Evolutionary conservation across 2,113 vertebrate species (phyloP).

Genomic region (Brachyistius frenatus): DNA sequence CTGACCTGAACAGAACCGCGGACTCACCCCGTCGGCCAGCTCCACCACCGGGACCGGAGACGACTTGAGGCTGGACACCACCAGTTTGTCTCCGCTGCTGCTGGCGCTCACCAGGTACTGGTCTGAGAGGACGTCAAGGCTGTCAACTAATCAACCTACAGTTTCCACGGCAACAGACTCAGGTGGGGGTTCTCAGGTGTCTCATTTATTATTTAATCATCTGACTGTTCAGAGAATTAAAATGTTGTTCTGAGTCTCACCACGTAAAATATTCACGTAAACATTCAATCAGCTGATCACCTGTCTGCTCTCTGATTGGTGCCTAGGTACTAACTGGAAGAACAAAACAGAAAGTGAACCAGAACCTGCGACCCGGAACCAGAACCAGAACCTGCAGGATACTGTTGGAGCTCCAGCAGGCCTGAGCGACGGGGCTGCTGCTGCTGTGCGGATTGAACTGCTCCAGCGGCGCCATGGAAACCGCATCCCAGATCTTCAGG

Average conservation of each 20-base stretch:
- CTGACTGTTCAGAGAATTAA: too few species aligned
- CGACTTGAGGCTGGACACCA: constrained; percentile 92
- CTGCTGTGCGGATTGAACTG: constrained; percentile 92
- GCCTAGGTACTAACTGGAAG: too few species aligned
- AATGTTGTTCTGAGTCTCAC: too few species aligned
- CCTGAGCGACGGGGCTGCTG: constrained; percentile 87
- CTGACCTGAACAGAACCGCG: neutral
- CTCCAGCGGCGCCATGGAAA: constrained; percentile 90
- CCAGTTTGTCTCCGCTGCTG: constrained; percentile 93
- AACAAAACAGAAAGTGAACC: too few species aligned
- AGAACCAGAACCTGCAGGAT: constrained; percentile 84
- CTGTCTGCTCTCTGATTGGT: too few species aligned
- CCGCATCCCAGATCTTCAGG: constrained; percentile 95
- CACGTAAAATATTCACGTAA: too few species aligned
- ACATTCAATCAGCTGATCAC: too few species aligned
- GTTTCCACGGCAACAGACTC: too few species aligned
- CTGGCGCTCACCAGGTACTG: constrained; percentile 94
- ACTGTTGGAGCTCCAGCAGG: constrained; percentile 97
- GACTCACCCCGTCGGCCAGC: constrained; percentile 94
- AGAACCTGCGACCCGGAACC: too few species aligned
- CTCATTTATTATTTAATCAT: too few species aligned
- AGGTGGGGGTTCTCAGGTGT: too few species aligned
- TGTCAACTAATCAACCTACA: too few species aligned
- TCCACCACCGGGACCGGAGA: constrained; percentile 90
- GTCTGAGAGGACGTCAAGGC: constrained; percentile 88